A percentile compares a stretch with the other conserved stretches of the same genome.
Conservation (phyloP, 2,113 vertebrate species). For the Mustela nigripes region DNA sequence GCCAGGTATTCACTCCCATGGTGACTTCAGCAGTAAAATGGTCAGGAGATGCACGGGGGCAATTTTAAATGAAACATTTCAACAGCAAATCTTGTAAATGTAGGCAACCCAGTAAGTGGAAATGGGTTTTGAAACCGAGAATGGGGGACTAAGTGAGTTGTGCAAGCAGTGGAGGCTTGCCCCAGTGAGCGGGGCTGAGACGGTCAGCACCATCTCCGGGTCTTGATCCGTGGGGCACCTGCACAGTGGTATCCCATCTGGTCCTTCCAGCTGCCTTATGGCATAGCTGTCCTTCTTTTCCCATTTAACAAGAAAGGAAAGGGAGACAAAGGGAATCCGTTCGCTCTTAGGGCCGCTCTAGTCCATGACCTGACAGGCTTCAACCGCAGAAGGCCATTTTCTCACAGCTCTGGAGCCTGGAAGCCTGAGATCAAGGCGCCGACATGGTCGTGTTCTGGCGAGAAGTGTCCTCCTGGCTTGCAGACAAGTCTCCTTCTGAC, state of each 20-base stretch:
- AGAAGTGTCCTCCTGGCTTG: not conserved
- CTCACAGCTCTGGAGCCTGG: accelerated
- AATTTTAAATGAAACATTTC: not conserved
- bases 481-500: not conserved
- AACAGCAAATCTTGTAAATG: not conserved
- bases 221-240: accelerated
- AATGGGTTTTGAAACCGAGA: not conserved
- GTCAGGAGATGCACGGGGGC: not conserved
- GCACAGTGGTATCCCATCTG: not conserved
- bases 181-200: not conserved
- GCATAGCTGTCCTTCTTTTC: not conserved
- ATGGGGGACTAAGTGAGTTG: not conserved
- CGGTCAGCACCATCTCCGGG: accelerated
- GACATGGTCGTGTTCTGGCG: accelerated
- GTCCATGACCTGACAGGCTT: accelerated
- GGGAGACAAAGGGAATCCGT: too few relatives aligned
- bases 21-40: not conserved
- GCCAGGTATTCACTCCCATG: not conserved
- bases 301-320: not conserved
- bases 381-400: accelerated
- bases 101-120: not conserved
- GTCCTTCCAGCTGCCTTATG: accelerated
- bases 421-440: too few relatives aligned
- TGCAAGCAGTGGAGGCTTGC: not conserved
- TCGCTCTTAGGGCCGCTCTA: not conserved